Evolutionary conservation across 2,113 vertebrate genomes (phyloP).

Genomic region (Clarias gariepinus): DNA sequence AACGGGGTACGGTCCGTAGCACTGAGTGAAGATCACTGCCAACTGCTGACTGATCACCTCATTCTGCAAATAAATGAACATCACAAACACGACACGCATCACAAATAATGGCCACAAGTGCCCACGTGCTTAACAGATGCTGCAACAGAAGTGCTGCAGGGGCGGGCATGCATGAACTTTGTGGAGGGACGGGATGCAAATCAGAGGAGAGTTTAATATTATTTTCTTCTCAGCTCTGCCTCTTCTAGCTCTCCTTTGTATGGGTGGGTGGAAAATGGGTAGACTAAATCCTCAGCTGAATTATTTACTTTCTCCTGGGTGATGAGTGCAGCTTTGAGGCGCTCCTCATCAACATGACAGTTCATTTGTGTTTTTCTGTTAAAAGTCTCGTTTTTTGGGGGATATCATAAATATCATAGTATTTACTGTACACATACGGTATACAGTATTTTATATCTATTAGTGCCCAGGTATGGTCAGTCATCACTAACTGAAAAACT

Average conservation of each 20-base stretch:
- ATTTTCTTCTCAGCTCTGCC: constrained; percentile 28
- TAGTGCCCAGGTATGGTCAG: constrained; percentile 39
- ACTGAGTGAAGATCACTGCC: constrained; percentile 93
- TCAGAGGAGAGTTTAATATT: constrained; percentile 36
- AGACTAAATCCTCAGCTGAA: constrained; percentile 41
- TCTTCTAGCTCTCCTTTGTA: constrained; percentile 7
- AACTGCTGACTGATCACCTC: constrained; percentile 98
- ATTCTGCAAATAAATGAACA: constrained; percentile 75
- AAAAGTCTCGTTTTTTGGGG: constrained; percentile 30
- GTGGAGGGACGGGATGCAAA: constrained; percentile 23
- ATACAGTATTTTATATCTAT: not conserved
- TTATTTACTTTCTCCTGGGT: constrained; percentile 16
- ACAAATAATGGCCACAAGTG: constrained; percentile 25
- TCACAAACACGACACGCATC: constrained; percentile 44
- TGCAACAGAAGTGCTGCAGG: constrained; percentile 16
- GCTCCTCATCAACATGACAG: constrained; percentile 36
- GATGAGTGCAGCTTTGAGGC: constrained; percentile 35
- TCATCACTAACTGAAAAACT: constrained; percentile 29
- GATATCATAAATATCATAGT: no score
- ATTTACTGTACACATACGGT: not conserved
- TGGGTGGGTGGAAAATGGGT: constrained; percentile 17
- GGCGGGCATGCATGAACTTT: constrained; percentile 11
- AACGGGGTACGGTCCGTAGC: constrained; percentile 96
- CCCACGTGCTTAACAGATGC: not conserved
- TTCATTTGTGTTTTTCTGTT: constrained; percentile 20